Evolutionary conservation across 2,888 invertebrate genomes (phyloP).

Genomic region (Eremobia ochroleuca): DNA sequence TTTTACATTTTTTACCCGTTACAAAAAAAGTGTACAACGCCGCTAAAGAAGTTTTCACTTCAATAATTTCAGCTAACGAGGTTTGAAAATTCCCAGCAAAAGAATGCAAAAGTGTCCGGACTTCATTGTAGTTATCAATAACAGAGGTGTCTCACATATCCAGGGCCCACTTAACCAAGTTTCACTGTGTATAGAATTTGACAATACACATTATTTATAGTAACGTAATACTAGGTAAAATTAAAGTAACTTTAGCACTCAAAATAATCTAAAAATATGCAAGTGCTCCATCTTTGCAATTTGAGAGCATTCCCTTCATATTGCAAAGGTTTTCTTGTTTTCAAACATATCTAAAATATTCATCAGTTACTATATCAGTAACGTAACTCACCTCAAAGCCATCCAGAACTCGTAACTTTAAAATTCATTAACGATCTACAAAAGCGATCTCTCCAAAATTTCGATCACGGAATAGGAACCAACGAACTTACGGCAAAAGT

Average conservation of each 20-base stretch:
- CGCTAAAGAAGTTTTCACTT: too few species aligned
- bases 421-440: constrained; percentile 17
- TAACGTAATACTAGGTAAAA: background rate
- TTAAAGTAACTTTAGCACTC: background rate
- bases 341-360: background rate
- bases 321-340: too few species aligned
- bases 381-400: background rate
- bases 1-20: too few species aligned
- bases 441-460: constrained; percentile 20
- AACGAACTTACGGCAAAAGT: constrained; percentile 36
- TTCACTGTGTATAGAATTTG: background rate
- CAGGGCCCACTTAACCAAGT: too few species aligned
- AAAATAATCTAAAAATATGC: background rate
- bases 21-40: too few species aligned
- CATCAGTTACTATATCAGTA: background rate
- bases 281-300: background rate
- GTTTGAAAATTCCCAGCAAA: too few species aligned
- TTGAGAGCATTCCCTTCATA: background rate
- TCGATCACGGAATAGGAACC: background rate
- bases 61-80: too few species aligned
- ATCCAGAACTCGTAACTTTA: background rate
- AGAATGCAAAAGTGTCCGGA: too few species aligned
- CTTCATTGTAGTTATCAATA: too few species aligned
- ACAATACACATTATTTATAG: background rate
- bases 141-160: too few species aligned